phyloP scores from a whole-genome alignment of 2,113 vertebrate species.

The Phasianus colchicus region DNA sequence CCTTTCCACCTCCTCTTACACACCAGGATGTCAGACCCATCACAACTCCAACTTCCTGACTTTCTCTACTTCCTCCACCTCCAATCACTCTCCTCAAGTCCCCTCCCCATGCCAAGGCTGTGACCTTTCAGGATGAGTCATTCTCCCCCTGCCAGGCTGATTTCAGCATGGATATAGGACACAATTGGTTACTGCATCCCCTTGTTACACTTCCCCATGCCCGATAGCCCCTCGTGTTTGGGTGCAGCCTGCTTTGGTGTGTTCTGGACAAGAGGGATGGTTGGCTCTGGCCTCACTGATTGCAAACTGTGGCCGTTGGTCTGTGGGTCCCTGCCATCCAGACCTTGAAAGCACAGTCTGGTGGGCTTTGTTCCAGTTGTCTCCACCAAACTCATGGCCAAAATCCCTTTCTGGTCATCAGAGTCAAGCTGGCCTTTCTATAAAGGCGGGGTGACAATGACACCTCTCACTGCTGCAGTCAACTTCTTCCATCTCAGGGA shows the following conservation, averaged over 20 bases:
- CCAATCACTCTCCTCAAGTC: rapidly evolving
- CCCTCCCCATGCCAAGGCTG: rapidly evolving
- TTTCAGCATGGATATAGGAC: background rate
- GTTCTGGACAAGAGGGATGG: background rate
- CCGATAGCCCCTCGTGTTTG: background rate
- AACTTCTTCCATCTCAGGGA: background rate
- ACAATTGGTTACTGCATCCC: too few species aligned
- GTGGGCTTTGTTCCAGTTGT: background rate
- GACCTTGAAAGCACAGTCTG: background rate
- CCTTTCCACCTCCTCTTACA: background rate
- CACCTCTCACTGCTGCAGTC: background rate
- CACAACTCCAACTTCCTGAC: rapidly evolving
- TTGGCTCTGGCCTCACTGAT: background rate
- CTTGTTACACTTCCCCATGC: background rate
- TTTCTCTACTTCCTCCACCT: background rate
- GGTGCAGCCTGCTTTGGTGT: background rate
- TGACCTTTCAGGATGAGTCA: background rate
- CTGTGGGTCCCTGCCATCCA: background rate
- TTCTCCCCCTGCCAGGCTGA: rapidly evolving
- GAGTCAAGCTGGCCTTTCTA: background rate
- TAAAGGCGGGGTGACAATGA: background rate
- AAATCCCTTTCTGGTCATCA: background rate
- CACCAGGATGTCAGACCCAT: background rate
- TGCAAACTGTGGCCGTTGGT: background rate
- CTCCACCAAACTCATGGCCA: background rate